A percentile compares a stretch with the other conserved stretches of the same genome.
phyloP scores from a whole-genome alignment of 2,113 vertebrate genomes.

The Penelope pileata region DNA sequence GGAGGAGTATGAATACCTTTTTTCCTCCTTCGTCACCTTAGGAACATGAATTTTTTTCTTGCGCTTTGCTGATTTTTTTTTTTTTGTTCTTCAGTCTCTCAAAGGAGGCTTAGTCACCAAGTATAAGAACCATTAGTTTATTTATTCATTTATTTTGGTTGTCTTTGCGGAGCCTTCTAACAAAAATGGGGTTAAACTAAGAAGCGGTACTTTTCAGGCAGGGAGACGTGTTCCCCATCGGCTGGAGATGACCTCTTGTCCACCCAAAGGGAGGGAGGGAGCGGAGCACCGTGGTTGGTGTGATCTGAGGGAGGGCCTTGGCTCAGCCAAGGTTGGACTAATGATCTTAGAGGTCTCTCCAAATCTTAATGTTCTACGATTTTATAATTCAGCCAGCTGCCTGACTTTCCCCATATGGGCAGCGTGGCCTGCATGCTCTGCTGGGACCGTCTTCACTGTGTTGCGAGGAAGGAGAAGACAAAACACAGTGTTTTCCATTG shows the following conservation, averaged over 20 bases:
- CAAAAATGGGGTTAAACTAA: background rate
- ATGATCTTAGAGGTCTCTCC: no score
- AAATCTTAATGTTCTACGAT: no score
- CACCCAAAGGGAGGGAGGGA: background rate
- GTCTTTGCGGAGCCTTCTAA: background rate
- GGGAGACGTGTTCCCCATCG: background rate
- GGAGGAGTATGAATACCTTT: background rate
- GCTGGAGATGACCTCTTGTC: background rate
- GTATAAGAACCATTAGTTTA: background rate
- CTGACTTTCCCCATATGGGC: accelerated
- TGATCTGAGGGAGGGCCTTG: background rate
- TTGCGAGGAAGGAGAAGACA: background rate
- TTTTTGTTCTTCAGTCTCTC: background rate
- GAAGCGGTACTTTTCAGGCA: background rate
- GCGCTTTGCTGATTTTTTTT: background rate
- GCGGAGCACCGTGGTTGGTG: accelerated
- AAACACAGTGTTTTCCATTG: background rate
- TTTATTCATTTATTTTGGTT: background rate
- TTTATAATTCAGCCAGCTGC: background rate
- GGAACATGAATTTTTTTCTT: background rate
- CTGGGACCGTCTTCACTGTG: background rate
- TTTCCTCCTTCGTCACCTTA: background rate
- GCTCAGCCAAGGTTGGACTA: no score
- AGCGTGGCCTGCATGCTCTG: background rate
- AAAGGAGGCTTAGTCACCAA: background rate